phyloP scores from a whole-genome alignment of 1,140 invertebrate genomes.

The Bemisia tabaci region DNA sequence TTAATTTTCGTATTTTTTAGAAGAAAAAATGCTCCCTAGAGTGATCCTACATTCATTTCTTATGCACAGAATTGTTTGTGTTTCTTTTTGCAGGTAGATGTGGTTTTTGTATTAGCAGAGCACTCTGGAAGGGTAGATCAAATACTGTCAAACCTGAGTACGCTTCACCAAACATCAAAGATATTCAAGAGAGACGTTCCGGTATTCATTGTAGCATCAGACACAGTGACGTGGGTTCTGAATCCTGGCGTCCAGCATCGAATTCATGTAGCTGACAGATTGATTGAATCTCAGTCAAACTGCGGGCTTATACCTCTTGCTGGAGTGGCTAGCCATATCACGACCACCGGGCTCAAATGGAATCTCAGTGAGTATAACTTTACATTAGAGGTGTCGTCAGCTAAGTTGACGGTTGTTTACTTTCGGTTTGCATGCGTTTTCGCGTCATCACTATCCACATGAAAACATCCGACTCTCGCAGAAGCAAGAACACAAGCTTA shows the following conservation, averaged over 20 bases:
- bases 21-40: too few species aligned
- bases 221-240: not conserved
- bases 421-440: too few species aligned
- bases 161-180: not conserved
- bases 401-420: too few species aligned
- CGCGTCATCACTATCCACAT: too few species aligned
- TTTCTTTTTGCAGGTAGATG: not conserved
- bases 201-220: not conserved
- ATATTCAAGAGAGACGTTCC: not conserved
- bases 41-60: too few species aligned
- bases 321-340: not conserved
- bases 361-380: not conserved
- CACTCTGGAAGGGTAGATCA: not conserved
- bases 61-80: too few species aligned
- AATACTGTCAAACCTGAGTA: not conserved
- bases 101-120: not conserved
- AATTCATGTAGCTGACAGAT: not conserved
- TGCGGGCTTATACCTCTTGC: not conserved
- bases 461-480: too few species aligned
- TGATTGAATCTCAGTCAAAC: not conserved
- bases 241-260: not conserved
- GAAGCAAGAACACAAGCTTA: too few species aligned
- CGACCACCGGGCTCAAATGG: not conserved
- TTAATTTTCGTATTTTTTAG: too few species aligned
- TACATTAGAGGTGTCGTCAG: not conserved